Evolutionary conservation across 2,888 invertebrate species (phyloP).

Genomic region (Cetonia aurata): DNA sequence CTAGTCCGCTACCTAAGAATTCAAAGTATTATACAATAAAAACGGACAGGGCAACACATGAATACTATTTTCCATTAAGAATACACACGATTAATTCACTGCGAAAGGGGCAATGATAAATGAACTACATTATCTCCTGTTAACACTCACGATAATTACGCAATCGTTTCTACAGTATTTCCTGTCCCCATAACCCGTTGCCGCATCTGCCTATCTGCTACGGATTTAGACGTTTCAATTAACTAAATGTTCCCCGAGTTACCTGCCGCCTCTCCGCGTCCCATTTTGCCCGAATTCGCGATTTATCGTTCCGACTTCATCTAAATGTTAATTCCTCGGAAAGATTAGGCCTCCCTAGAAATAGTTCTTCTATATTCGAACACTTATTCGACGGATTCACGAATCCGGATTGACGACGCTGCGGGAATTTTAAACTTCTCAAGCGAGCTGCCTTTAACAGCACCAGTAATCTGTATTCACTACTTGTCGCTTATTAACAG

Average conservation of each 20-base stretch:
- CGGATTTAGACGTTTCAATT: conserved; percentile 66
- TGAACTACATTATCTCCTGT: conserved; percentile 68
- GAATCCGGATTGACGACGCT: conserved; percentile 9
- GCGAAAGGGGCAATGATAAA: conserved; percentile 55
- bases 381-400: conserved; percentile 23
- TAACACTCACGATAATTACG: conserved; percentile 68
- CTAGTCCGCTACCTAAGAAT: too few relatives aligned
- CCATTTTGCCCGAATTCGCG: conserved; percentile 52
- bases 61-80: too few relatives aligned
- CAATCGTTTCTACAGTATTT: background rate
- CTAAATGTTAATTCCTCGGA: too few relatives aligned
- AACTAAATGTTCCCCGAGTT: conserved; percentile 68
- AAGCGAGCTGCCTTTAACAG: background rate
- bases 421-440: too few relatives aligned
- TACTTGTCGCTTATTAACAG: too few relatives aligned
- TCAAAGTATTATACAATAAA: too few relatives aligned
- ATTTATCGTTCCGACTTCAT: too few relatives aligned
- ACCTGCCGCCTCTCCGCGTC: conserved; percentile 58
- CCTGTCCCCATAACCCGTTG: conserved; percentile 5
- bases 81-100: too few relatives aligned
- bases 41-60: too few relatives aligned
- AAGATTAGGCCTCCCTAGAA: too few relatives aligned
- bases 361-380: too few relatives aligned
- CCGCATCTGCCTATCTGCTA: background rate
- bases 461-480: conserved; percentile 7